A percentile compares a stretch with the other conserved stretches of the same genome.
These are phyloP conservation scores for Engystomops pustulosus DNA, from an alignment of 2,113 vertebrate genomes.

Conservation along the genomic window DNA sequence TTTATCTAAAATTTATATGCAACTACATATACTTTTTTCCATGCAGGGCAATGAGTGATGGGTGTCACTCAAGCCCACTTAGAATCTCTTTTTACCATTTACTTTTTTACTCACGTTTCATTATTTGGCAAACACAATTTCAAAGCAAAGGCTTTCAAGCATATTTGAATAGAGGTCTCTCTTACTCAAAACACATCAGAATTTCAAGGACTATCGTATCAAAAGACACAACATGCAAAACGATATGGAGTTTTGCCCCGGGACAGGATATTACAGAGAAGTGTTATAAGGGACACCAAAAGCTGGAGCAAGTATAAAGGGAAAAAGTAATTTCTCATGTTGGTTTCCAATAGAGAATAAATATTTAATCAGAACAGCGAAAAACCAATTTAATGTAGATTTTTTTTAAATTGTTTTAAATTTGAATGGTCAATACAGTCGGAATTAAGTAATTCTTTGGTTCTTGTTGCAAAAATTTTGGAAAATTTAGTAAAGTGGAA, in stretches of 20 bases:
- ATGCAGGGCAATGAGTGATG: background rate
- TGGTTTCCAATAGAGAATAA: too few species aligned
- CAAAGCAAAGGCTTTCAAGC: conserved; percentile 19
- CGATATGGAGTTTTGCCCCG: background rate
- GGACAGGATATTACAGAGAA: background rate
- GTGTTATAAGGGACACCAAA: background rate
- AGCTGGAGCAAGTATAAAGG: background rate
- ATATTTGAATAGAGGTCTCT: background rate
- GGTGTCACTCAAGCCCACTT: background rate
- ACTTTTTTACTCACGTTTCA: background rate
- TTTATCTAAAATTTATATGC: background rate
- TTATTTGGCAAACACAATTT: background rate
- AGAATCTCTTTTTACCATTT: background rate
- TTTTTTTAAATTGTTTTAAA: too few species aligned
- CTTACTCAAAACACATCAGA: background rate
- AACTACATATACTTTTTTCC: background rate
- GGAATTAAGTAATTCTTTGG: too few species aligned
- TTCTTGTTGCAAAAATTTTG: too few species aligned
- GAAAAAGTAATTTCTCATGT: too few species aligned
- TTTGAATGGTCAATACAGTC: too few species aligned
- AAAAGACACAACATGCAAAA: conserved; percentile 13
- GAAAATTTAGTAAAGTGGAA: too few species aligned
- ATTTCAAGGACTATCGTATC: background rate
- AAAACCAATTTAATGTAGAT: too few species aligned
- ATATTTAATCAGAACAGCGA: too few species aligned